Evolutionary conservation across 2,797 vertebrate species (phyloP), one percentile per base, ranked within the genome.

Genomic region (Thamnophis elegans): DNA sequence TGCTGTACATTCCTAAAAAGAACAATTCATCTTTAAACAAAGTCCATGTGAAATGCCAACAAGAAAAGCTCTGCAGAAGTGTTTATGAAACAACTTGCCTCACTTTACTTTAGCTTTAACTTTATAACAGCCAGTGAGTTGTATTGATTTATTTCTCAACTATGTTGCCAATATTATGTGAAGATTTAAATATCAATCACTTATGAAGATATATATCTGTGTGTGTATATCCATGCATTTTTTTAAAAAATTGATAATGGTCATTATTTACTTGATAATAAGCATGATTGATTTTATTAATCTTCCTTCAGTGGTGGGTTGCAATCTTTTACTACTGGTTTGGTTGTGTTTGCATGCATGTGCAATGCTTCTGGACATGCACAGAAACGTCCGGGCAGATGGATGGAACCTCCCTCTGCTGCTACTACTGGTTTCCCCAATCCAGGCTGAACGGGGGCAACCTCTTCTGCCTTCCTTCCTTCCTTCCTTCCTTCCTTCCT

Each of bases 401-500:
- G 47, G 5, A 5, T 5, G 3, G 47, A 51, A 7, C 47, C 47
- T 51, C 47, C 47, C 6, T 4, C 47, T 6, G 47, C 5, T 5
- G 47, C 5, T 51, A 7, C 47, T 51, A 51, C 47, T 51, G 47
- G 47, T 51, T 51, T 47, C 7, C 47, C 6, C 47, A 7, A 51
- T 51, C 47, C 6, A 5, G 6, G 47, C 47, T 6, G 4, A 51
- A 51, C 47, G 6, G 47, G 5, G 6, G 47, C 47, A 51, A 51
- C 47, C 47, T 47, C 5, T 47, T 51, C 47, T 51, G 47, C 62
- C 26, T 28, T 4, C 11, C 11, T 59, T 2, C 22, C 1, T n/a
- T 0, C 55, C 54, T 16, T 1, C 16, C 13, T 56, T 3, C 1
- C 28, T 10, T 3, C 8, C 16, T 20, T 0, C 16, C 1, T 14